phyloP scores from a whole-genome alignment of 2,888 invertebrate species.

The Athrips mouffetella region DNA sequence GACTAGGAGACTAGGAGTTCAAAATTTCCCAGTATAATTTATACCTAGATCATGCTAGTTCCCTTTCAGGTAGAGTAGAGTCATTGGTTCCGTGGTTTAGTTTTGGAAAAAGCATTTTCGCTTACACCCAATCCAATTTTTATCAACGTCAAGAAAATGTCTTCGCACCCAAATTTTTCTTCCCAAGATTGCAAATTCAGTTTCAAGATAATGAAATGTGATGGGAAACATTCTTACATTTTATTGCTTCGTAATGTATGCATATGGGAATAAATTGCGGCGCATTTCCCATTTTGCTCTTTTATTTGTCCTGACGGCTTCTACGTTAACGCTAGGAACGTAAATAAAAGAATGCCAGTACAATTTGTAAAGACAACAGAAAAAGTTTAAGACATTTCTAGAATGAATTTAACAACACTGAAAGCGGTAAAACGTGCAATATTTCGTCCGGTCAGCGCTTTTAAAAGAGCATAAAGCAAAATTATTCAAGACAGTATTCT shows the following conservation, averaged over 20 bases:
- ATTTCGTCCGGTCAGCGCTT: slow-evolving; percentile 1
- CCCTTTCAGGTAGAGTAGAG: too few species aligned
- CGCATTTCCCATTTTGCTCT: slow-evolving; percentile 3
- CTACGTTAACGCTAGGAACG: neutral
- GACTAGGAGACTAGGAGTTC: too few species aligned
- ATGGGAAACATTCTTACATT: slow-evolving; percentile 3
- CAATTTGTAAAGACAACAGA: neutral
- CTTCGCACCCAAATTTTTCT: slow-evolving; percentile 11
- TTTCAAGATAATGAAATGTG: slow-evolving; percentile 7
- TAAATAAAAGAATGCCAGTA: slow-evolving; percentile 6
- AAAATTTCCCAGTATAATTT: too few species aligned
- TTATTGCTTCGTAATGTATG: slow-evolving; percentile 5
- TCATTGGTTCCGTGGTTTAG: too few species aligned
- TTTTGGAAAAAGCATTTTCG: too few species aligned
- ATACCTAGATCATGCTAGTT: too few species aligned
- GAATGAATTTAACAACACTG: neutral
- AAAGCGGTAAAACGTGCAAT: neutral
- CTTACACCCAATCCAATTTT: neutral
- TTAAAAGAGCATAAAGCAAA: slow-evolving; percentile 4
- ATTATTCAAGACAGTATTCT: slow-evolving; percentile 8
- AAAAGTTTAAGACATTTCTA: slow-evolving; percentile 1
- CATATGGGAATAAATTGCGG: slow-evolving; percentile 6
- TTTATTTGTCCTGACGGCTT: neutral
- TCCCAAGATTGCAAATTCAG: slow-evolving; percentile 2
- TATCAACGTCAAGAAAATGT: slow-evolving; percentile 21